Percentiles rank a stretch among this genome's conserved stretches.
Evolutionary conservation across 92 coral and sea anemone genomes (phyloP).

Genomic region (Muricea muricata): DNA sequence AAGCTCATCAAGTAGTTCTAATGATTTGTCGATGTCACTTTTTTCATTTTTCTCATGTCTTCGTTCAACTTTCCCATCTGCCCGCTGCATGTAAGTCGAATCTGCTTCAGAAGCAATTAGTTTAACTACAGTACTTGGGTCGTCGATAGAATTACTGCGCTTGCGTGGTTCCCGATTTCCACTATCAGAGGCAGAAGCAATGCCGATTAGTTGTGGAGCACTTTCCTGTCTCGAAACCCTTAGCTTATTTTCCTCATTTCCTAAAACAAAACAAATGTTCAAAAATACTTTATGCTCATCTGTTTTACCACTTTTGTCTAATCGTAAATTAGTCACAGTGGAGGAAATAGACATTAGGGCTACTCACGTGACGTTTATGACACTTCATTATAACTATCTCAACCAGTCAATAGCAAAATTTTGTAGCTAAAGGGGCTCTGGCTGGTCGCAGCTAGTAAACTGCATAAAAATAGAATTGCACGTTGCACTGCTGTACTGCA

Average conservation of each 20-base stretch:
- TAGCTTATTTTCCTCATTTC: not conserved
- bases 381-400: too few species aligned
- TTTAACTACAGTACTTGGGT: conserved; percentile 42
- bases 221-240: conserved; percentile 29
- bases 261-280: not conserved
- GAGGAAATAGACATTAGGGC: too few species aligned
- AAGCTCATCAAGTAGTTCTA: conserved; percentile 41
- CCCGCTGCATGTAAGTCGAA: conserved; percentile 38
- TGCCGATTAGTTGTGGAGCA: conserved; percentile 5
- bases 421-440: too few species aligned
- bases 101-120: conserved; percentile 42
- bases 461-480: too few species aligned
- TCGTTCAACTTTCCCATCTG: conserved; percentile 42
- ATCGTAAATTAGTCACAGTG: too few species aligned
- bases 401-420: too few species aligned
- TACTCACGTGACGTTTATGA: too few species aligned
- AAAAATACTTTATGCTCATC: not conserved
- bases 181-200: not conserved
- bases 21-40: conserved; percentile 25
- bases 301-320: too few species aligned
- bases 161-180: conserved; percentile 12
- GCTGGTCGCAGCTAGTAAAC: too few species aligned
- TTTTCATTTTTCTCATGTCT: conserved; percentile 23
- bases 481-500: too few species aligned
- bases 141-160: conserved; percentile 41